phyloP scores from a whole-genome alignment of 2,797 vertebrate species.

The Bovichtus variegatus region DNA sequence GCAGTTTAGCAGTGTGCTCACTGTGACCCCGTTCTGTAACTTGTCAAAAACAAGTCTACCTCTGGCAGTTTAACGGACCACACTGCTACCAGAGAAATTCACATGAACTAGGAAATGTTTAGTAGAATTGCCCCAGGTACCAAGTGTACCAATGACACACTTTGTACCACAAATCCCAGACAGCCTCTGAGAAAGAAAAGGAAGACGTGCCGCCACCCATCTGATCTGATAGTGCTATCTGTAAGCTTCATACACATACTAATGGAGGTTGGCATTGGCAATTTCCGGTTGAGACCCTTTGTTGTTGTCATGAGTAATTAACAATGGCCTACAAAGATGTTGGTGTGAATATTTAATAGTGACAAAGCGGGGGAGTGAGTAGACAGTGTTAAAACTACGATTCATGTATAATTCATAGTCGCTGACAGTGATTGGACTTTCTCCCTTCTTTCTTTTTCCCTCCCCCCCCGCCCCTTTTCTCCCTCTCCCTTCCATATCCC shows the following conservation, averaged over 20 bases:
- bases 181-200: constrained; percentile 19
- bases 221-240: constrained; percentile 72
- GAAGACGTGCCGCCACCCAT: constrained; percentile 23
- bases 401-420: constrained; percentile 89
- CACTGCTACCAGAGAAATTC: background rate
- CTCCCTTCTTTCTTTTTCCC: constrained; percentile 39
- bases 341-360: constrained; percentile 89
- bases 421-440: constrained; percentile 79
- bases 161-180: constrained; percentile 6
- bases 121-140: background rate
- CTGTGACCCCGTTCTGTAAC: background rate
- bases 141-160: background rate
- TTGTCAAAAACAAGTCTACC: background rate
- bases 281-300: constrained; percentile 82
- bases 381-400: constrained; percentile 84
- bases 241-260: constrained; percentile 69
- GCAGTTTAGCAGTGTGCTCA: constrained; percentile 8
- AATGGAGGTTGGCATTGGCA: constrained; percentile 75
- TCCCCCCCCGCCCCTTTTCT: constrained; percentile 2
- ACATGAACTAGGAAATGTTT: background rate
- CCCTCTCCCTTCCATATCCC: constrained; percentile 39
- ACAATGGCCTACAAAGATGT: constrained; percentile 86
- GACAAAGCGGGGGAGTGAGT: constrained; percentile 79
- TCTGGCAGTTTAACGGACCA: constrained; percentile 21
- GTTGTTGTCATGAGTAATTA: constrained; percentile 86